A percentile compares a stretch with the other conserved stretches of the same genome.
Evolutionary conservation across 2,797 vertebrate genomes (phyloP).

Genomic region (Ammospiza maritima): DNA sequence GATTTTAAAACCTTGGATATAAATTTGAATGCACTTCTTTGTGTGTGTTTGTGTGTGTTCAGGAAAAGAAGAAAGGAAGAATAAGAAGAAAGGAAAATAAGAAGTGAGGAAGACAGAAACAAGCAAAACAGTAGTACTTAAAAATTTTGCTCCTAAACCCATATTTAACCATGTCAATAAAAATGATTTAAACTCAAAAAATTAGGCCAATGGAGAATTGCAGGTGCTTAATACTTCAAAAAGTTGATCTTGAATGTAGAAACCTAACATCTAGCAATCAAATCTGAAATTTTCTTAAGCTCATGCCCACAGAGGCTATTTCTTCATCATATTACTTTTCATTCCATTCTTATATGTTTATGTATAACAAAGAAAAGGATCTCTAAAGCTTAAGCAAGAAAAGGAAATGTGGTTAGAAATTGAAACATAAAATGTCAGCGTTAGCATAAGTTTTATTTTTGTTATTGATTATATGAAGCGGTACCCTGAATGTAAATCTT

Average conservation of each 20-base stretch:
- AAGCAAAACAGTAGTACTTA: neutral
- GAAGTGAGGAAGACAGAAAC: neutral
- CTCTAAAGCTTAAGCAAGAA: neutral
- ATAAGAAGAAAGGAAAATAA: neutral
- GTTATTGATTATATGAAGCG: neutral
- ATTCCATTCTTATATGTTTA: neutral
- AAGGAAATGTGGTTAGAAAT: neutral
- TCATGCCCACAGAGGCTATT: neutral
- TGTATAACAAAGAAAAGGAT: neutral
- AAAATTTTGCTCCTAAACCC: neutral
- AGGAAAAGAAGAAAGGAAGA: neutral
- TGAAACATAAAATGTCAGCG: neutral
- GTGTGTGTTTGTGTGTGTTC: too few species aligned
- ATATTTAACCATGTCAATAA: neutral
- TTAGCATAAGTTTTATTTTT: neutral
- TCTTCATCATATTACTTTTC: neutral
- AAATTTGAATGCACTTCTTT: neutral
- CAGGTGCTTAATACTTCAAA: neutral
- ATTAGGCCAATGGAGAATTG: neutral
- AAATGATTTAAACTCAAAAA: neutral
- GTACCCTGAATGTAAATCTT: neutral
- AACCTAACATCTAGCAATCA: neutral
- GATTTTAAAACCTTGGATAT: neutral
- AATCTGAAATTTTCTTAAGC: neutral
- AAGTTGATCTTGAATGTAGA: neutral